These are phyloP conservation scores for Garra rufa DNA, from an alignment of 2,113 vertebrate genomes.

Conservation along the genomic window DNA sequence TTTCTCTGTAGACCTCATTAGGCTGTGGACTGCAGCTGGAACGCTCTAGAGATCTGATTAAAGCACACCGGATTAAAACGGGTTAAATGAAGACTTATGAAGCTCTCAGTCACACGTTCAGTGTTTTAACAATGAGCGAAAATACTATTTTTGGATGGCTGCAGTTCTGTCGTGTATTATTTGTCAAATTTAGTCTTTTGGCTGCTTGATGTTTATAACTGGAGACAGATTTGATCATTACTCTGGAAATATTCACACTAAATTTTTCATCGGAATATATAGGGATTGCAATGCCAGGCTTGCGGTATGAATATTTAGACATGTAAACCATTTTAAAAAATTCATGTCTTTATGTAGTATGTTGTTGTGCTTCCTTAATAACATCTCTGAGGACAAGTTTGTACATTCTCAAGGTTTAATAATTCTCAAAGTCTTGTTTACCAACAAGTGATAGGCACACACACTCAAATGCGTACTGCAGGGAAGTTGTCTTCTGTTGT, in stretches of 20 bases:
- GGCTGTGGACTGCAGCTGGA: constrained; percentile 26
- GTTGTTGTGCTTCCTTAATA: background rate
- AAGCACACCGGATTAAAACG: constrained; percentile 26
- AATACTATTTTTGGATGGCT: background rate
- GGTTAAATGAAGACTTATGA: constrained; percentile 7
- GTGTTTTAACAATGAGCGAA: background rate
- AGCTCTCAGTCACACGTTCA: background rate
- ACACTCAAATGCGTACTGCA: background rate
- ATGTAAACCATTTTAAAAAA: background rate
- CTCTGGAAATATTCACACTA: background rate
- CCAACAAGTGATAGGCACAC: background rate
- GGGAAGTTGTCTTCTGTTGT: constrained; percentile 31
- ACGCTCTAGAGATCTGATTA: constrained; percentile 46
- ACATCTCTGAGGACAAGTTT: constrained; percentile 1
- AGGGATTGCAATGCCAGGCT: background rate
- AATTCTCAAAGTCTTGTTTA: constrained; percentile 12
- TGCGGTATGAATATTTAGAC: background rate
- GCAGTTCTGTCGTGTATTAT: background rate
- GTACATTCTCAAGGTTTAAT: constrained; percentile 47
- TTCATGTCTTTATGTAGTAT: background rate
- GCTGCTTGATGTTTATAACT: background rate
- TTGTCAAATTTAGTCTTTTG: background rate
- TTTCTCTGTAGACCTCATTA: constrained; percentile 53
- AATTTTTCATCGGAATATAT: background rate
- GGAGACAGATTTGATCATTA: background rate